phyloP scores from a whole-genome alignment of 1,140 invertebrate genomes.

The Zaprionus vittiger region DNA sequence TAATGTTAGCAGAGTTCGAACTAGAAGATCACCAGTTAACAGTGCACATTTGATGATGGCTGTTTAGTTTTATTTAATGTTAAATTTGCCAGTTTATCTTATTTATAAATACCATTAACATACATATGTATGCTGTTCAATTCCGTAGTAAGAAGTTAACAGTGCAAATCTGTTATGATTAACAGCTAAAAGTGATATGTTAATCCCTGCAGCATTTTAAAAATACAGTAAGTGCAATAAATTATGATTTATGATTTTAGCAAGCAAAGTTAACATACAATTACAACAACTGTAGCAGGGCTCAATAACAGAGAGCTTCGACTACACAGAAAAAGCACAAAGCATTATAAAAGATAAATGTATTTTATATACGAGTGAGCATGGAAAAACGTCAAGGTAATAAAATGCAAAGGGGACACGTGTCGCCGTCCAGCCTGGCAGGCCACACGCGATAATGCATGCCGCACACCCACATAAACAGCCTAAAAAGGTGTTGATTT shows the following conservation, averaged over 20 bases:
- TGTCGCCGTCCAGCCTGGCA: constrained; percentile 22
- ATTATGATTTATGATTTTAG: background rate
- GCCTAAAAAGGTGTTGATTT: constrained; percentile 60
- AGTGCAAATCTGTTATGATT: too few relatives aligned
- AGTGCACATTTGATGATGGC: background rate
- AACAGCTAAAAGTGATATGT: background rate
- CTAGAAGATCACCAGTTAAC: background rate
- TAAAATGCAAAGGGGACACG: constrained; percentile 56
- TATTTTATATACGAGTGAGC: background rate
- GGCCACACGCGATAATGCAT: constrained; percentile 30
- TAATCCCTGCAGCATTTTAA: background rate
- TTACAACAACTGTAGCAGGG: background rate
- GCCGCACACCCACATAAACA: constrained; percentile 20
- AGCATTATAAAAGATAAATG: background rate
- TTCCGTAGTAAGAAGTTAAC: too few relatives aligned
- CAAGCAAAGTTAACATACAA: background rate
- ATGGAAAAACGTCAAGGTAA: constrained; percentile 31
- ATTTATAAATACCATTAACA: background rate
- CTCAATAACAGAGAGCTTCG: background rate
- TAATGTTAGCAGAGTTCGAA: background rate
- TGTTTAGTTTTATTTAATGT: background rate
- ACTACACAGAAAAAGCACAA: background rate
- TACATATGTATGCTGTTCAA: background rate
- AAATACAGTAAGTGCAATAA: background rate
- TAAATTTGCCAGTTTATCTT: too few relatives aligned